These are phyloP conservation scores for Lampris incognitus DNA, from an alignment of 2,113 vertebrate species.

Conservation along the genomic window DNA sequence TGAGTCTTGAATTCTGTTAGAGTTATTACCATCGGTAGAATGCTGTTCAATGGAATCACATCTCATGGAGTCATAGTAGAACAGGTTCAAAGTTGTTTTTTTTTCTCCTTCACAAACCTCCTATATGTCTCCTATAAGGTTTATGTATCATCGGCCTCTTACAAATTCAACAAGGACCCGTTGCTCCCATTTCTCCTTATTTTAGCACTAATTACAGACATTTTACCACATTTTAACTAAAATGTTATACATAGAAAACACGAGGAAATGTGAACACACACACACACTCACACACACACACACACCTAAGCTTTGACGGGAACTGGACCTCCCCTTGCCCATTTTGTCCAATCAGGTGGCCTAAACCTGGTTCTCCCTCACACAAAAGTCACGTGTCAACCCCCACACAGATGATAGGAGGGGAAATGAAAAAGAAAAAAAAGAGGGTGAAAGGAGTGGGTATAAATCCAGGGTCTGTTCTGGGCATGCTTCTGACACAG, in stretches of 20 bases:
- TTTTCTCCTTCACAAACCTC: neutral
- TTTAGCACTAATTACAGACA: too few relatives aligned
- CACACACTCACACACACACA: neutral
- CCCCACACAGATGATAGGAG: conserved; percentile 14
- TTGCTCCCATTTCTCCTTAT: too few relatives aligned
- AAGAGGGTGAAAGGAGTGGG: conserved; percentile 26
- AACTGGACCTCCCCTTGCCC: neutral
- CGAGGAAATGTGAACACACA: neutral
- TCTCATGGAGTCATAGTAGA: neutral
- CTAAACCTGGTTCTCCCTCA: neutral
- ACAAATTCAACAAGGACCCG: neutral
- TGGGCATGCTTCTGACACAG: neutral
- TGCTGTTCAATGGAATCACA: neutral
- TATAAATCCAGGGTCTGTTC: conserved; percentile 35
- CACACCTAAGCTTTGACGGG: neutral
- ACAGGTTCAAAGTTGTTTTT: neutral
- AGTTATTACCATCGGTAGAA: too few relatives aligned
- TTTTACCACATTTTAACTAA: neutral
- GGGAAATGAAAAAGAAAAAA: conserved; percentile 30
- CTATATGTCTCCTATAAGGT: neutral
- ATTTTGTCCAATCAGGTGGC: neutral
- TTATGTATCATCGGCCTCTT: neutral
- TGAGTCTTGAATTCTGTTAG: neutral
- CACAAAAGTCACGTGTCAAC: conserved; percentile 2
- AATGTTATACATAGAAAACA: neutral